A percentile compares a stretch with the other conserved stretches of the same genome.
phyloP scores from a whole-genome alignment of 2,113 vertebrate genomes.

The Nipponia nippon region DNA sequence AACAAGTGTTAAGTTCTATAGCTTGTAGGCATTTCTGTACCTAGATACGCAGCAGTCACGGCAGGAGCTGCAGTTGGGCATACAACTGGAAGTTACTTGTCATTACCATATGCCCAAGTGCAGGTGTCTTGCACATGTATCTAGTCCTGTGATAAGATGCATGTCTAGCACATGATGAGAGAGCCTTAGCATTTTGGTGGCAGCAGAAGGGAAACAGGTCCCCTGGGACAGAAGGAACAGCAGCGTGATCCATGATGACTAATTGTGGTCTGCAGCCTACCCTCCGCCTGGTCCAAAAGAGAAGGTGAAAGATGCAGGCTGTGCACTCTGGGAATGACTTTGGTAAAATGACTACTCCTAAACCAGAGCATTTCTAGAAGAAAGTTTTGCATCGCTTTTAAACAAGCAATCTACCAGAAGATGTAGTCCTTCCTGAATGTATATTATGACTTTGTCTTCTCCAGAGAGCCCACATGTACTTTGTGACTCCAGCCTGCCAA shows the following conservation, averaged over 20 bases:
- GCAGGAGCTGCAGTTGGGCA: background rate
- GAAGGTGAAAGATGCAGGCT: background rate
- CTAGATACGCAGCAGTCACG: background rate
- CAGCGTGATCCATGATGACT: accelerated
- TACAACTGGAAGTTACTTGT: background rate
- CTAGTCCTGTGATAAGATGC: accelerated
- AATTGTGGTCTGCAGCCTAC: background rate
- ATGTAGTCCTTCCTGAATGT: background rate
- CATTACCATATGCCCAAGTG: background rate
- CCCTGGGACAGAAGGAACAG: background rate
- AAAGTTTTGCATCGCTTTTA: background rate
- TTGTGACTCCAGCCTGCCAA: background rate
- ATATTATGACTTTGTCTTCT: background rate
- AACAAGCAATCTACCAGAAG: background rate
- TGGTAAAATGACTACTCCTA: background rate
- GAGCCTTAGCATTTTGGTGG: background rate
- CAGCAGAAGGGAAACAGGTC: background rate
- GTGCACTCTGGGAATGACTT: background rate
- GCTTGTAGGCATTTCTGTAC: background rate
- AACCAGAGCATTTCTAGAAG: background rate
- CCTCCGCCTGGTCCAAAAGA: background rate
- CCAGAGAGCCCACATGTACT: background rate
- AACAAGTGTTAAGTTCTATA: background rate
- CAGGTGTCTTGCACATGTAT: background rate
- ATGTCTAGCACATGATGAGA: background rate